Evolutionary conservation across 2,888 invertebrate genomes (phyloP), one percentile per base, ranked within the genome.

Genomic region (Gibbula magus): DNA sequence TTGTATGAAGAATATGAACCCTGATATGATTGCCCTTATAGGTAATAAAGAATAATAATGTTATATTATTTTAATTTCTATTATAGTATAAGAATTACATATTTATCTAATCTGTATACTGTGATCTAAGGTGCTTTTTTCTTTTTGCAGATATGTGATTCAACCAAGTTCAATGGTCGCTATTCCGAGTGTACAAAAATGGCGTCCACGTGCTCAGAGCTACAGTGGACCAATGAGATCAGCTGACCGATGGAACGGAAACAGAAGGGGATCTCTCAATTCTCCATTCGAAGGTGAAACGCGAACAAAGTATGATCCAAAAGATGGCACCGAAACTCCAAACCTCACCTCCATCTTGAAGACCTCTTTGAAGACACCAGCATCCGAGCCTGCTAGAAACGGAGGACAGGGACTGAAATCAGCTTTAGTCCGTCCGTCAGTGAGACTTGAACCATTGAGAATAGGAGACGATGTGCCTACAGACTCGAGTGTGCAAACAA

Each of bases 41-140:
- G n/a, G n/a, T n/a, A n/a, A n/a, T n/a, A n/a, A n/a, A n/a, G n/a
- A n/a, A n/a, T n/a, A n/a, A n/a, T n/a, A n/a, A n/a, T n/a, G n/a
- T n/a, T n/a, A n/a, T n/a, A n/a, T n/a, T n/a, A n/a, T n/a, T n/a
- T n/a, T n/a, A n/a, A n/a, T n/a, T n/a, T n/a, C n/a, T n/a, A n/a
- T n/a, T n/a, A n/a, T n/a, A n/a, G n/a, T n/a, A n/a, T n/a, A n/a
- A n/a, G n/a, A n/a, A n/a, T n/a, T n/a, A n/a, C 7, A 35, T 35
- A 7, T 35, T 35, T 5, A 35, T 35, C 5, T 25, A 79, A 80
- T 0, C 94, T 96, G 96, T 93, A 96, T 13, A 8, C 66, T 53
- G 7, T 13, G n/a, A n/a, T 56, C 0, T 22, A n/a, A n/a, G 67
- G 25, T 29, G 67, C 18, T 20, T 80, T 16, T 25, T 76, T 32